Conservation (phyloP, 2,797 vertebrate genomes). For the Hapalemur alaotrensis region DNA sequence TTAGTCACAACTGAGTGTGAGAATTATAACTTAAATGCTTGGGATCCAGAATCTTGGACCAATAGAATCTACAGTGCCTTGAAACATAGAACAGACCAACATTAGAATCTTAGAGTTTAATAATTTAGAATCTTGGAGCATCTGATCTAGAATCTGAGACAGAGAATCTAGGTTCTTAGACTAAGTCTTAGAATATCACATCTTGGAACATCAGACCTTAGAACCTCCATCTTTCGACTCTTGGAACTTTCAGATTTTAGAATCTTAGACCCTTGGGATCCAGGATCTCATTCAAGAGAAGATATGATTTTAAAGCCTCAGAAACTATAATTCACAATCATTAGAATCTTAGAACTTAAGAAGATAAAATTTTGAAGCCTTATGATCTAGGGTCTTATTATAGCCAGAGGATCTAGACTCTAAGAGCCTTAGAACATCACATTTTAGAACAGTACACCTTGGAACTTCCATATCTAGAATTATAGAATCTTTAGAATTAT, state of each 20-base stretch:
- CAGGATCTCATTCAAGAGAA: constrained; percentile 31
- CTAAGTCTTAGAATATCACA: constrained; percentile 42
- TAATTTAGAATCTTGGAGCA: constrained; percentile 37
- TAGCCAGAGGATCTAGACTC: neutral
- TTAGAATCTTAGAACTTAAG: constrained; percentile 38
- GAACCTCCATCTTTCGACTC: neutral
- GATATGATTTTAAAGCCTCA: neutral
- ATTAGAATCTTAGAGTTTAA: constrained; percentile 45
- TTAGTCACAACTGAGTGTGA: constrained; percentile 42
- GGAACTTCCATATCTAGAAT: constrained; percentile 20
- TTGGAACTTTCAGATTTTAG: constrained; percentile 51
- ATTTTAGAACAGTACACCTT: constrained; percentile 30
- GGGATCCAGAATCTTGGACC: neutral
- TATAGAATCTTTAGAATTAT: constrained; percentile 18
- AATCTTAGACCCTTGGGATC: constrained; percentile 11
- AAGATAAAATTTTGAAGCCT: constrained; percentile 17
- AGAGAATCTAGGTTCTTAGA: constrained; percentile 34
- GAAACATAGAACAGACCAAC: constrained; percentile 21
- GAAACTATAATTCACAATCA: neutral
- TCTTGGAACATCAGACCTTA: constrained; percentile 31
- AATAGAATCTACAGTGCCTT: neutral
- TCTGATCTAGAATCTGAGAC: constrained; percentile 28
- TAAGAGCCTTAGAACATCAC: neutral
- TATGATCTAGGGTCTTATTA: neutral
- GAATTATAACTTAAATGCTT: neutral